Evolutionary conservation across 2,888 invertebrate species (phyloP), one percentile per base, ranked within the genome.

Genomic region (Siphlonurus alternatus): DNA sequence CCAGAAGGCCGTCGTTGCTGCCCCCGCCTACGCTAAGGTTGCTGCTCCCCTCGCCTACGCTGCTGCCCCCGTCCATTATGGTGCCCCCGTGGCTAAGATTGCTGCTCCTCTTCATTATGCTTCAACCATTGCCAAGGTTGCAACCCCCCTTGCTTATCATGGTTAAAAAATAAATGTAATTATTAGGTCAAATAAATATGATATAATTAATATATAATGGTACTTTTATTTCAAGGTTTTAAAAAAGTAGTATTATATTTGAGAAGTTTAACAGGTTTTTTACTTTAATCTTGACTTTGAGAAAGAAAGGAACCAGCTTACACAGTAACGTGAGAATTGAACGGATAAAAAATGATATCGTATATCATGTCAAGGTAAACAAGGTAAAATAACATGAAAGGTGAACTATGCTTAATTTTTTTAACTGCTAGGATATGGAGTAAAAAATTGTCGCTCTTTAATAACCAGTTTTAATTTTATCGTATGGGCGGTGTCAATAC

Each of bases 1-100:
- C 61, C 60, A 53, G 19, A 61, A 61, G 61, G 64, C 64, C 54
- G 51, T 23, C 23, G 63, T 60, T 23, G 60, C 51, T 23, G 64
- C 64, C n/a, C 51, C 38, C 53, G 64, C 38, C 53, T 20, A 18
- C 51, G 24, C 60, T 19, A 18, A 22, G n/a, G 53, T 60, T 19
- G 64, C 64, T 56, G 38, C 38, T 38, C 38, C 38, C 15, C 38
- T 56, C 59, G 2, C n/a, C n/a, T n/a, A n/a, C n/a, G n/a, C n/a
- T n/a, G n/a, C n/a, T n/a, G n/a, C n/a, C n/a, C n/a, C 53, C 59
- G 38, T 22, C 56, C 25, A 25, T 24, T 59, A 2, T 23, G 15
- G 51, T 62, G 53, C 61, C 51, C 61, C 63, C 60, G 15, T 53
- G n/a, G 56, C 59, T 24, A 53, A 62, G 22, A 24, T 51, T 19